Evolutionary conservation across 2,888 invertebrate species (phyloP), one percentile per base, ranked within the genome.

Genomic region (Peribatodes rhomboidaria): DNA sequence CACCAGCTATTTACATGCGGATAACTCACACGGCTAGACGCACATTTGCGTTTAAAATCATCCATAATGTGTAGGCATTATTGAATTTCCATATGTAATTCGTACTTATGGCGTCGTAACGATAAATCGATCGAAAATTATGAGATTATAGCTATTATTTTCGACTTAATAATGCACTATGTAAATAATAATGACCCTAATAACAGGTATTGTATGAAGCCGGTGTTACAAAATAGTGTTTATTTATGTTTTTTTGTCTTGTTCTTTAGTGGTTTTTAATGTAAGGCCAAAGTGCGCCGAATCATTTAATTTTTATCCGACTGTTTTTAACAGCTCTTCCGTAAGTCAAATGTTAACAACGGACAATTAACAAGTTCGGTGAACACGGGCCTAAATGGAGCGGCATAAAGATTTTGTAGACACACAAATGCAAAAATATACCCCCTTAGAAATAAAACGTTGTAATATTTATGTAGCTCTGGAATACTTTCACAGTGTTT

Each of bases 81-180:
- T 42, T 50, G 44, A 9, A 80, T 82, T 82, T 72, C 68, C 80
- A 78, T 82, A 80, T 76, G 31, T 61, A 50, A 76, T 68, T 75
- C 65, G 61, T 46, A 44, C 20, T 76, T 78, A 68, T 68, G 67
- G 59, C 69, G 70, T 70, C 31, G 75, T 76, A 74, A 62, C 61
- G 74, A 80, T 81, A 79, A 71, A 73, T 76, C 71, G 65, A 64
- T 63, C 61, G 67, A 52, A 65, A 65, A 76, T 74, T 71, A 71
- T 72, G 71, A 78, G 72, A 74, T 70, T 70, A 74, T 62, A 59
- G 64, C 65, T 60, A 62, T 70, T 75, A 71, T 70, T 70, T 65
- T 71, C 59, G 56, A 71, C 63, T 69, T 72, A 75, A 77, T 75
- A 72, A 67, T 57, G 63, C 62, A 69, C 70, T 72, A 69, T 53